Conservation (phyloP, 1,140 invertebrate species). For the Caenorhabditis elegans region DNA sequence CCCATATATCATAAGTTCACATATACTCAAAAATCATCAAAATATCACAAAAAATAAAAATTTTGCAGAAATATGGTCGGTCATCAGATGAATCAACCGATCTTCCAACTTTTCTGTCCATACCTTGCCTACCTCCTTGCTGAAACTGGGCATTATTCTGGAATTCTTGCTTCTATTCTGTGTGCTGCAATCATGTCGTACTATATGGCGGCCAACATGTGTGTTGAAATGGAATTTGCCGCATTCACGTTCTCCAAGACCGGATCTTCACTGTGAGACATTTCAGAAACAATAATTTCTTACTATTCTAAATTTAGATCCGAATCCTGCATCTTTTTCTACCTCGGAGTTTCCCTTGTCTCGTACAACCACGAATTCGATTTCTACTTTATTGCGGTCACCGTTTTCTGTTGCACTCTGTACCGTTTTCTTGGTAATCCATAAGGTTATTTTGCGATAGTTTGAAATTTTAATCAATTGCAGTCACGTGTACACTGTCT, state of each 20-base stretch:
- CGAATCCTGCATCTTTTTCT: constrained; percentile 98
- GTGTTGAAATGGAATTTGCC: constrained; percentile 91
- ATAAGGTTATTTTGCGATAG: constrained; percentile 20
- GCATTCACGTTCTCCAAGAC: constrained; percentile 87
- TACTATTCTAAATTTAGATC: constrained; percentile 74
- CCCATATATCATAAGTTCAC: no score
- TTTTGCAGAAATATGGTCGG: background rate
- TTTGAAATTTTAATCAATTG: background rate
- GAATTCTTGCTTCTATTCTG: constrained; percentile 44
- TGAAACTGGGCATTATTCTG: constrained; percentile 46
- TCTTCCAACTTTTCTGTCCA: constrained; percentile 5
- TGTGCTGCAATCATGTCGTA: constrained; percentile 98
- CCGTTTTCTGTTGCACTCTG: constrained; percentile 38
- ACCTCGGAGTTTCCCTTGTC: constrained; percentile 82
- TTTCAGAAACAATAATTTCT: constrained; percentile 9
- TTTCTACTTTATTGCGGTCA: constrained; percentile 36
- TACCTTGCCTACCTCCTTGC: constrained; percentile 22
- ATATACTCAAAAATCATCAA: no score
- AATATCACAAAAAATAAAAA: no score
- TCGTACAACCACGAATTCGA: constrained; percentile 31
- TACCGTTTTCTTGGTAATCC: constrained; percentile 73
- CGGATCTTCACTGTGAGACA: constrained; percentile 17
- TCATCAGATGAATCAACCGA: constrained; percentile 16
- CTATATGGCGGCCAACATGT: constrained; percentile 94
- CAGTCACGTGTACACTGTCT: constrained; percentile 8